These are phyloP conservation scores for Arrhopalites spinosus DNA, from an alignment of 2,888 invertebrate genomes.

Conservation along the genomic window DNA sequence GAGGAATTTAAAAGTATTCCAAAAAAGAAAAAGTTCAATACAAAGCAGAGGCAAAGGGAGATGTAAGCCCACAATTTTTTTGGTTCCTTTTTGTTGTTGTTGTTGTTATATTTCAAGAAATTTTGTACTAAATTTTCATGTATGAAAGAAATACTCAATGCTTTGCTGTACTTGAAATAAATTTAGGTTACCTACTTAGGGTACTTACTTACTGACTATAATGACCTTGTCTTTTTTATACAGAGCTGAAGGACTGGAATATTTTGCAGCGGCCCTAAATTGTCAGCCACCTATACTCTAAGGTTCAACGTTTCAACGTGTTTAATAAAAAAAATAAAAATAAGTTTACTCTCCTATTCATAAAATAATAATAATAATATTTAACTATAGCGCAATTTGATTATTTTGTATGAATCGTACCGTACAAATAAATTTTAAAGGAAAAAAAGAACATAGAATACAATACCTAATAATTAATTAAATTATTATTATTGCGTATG, in stretches of 20 bases:
- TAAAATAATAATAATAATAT: neutral
- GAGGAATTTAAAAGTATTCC: slow-evolving; percentile 27
- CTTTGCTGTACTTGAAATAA: too few relatives aligned
- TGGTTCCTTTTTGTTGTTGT: too few relatives aligned
- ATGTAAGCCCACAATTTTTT: slow-evolving; percentile 17
- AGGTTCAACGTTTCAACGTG: neutral
- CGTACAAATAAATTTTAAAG: too few relatives aligned
- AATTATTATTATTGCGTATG: too few relatives aligned
- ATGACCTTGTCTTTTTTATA: too few relatives aligned
- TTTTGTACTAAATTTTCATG: too few relatives aligned
- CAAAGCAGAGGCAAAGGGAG: slow-evolving; percentile 28
- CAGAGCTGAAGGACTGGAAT: slow-evolving; percentile 28
- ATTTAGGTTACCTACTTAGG: too few relatives aligned
- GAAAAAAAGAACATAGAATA: too few relatives aligned
- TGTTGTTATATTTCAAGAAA: neutral
- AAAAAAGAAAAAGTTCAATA: slow-evolving; percentile 17
- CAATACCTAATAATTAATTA: too few relatives aligned
- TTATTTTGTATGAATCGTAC: neutral
- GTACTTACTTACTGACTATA: too few relatives aligned
- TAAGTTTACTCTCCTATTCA: neutral
- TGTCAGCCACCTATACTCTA: slow-evolving; percentile 23
- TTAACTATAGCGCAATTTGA: neutral
- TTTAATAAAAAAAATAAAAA: neutral
- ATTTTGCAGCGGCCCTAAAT: slow-evolving; percentile 26
- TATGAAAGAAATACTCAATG: too few relatives aligned